Conservation (phyloP, 2,113 vertebrate genomes). For the Menura novaehollandiae region DNA sequence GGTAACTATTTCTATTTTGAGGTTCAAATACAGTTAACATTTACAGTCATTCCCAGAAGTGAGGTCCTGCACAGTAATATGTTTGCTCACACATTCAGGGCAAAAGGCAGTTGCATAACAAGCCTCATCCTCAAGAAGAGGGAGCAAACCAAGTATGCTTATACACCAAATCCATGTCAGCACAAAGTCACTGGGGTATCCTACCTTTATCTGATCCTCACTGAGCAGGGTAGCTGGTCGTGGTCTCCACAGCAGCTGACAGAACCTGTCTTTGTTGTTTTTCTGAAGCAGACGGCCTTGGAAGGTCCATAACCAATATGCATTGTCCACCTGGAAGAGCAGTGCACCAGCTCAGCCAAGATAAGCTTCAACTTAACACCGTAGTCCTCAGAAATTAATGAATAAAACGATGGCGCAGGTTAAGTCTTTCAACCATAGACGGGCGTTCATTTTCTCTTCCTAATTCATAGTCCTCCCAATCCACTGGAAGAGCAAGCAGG, state of each 20-base stretch:
- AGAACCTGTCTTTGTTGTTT: constrained; percentile 96
- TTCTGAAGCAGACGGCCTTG: constrained; percentile 97
- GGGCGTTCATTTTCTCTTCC: neutral
- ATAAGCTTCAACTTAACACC: neutral
- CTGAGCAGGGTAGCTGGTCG: constrained; percentile 86
- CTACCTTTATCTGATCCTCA: constrained; percentile 89
- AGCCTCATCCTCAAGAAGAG: neutral
- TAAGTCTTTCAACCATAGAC: neutral
- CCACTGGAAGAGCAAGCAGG: neutral
- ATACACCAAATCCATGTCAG: neutral
- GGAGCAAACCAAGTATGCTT: neutral
- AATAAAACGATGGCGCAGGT: neutral
- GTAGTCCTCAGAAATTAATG: neutral
- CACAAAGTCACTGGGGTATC: neutral
- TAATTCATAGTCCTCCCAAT: neutral
- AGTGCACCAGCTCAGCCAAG: neutral
- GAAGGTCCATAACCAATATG: constrained; percentile 98
- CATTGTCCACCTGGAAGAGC: constrained; percentile 91
- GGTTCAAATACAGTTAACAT: neutral
- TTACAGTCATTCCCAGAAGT: neutral
- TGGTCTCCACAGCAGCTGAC: constrained; percentile 96
- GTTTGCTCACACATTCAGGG: neutral
- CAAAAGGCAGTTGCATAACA: neutral
- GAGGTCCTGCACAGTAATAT: neutral
- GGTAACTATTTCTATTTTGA: neutral